phyloP scores from a whole-genome alignment of 2,797 vertebrate species.

The Pangasius krempfi region DNA sequence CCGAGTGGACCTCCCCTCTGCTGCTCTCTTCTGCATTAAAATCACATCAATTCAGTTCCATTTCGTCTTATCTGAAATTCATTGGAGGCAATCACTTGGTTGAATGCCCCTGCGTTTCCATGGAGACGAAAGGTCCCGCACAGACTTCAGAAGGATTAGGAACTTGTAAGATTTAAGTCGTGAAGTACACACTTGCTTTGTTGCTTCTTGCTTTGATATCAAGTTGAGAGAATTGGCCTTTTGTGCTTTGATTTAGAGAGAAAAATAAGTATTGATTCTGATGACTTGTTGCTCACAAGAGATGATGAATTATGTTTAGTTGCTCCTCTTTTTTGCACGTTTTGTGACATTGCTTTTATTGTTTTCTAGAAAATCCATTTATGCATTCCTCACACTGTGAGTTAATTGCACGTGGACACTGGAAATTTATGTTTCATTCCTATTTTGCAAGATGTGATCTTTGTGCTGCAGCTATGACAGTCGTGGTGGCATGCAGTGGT shows the following conservation, averaged over 20 bases:
- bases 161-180: slow-evolving; percentile 99
- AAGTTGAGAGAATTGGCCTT: slow-evolving; percentile 77
- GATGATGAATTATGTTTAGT: slow-evolving; percentile 79
- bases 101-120: slow-evolving; percentile 98
- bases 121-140: slow-evolving; percentile 98
- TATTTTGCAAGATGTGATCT: slow-evolving; percentile 64
- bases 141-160: slow-evolving; percentile 98
- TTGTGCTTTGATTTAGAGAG: slow-evolving; percentile 75
- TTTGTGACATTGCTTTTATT: slow-evolving; percentile 49
- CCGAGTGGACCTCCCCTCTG: slow-evolving; percentile 98
- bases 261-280: slow-evolving; percentile 71
- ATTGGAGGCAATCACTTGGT: slow-evolving; percentile 99
- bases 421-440: slow-evolving; percentile 69
- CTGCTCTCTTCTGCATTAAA: slow-evolving; percentile 99
- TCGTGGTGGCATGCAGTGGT: slow-evolving; percentile 69
- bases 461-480: slow-evolving; percentile 74
- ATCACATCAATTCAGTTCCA: slow-evolving; percentile 99
- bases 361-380: slow-evolving; percentile 62
- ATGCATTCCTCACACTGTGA: slow-evolving; percentile 67
- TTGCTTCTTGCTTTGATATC: slow-evolving; percentile 84
- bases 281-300: slow-evolving; percentile 69
- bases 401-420: slow-evolving; percentile 56
- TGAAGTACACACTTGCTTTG: slow-evolving; percentile 94
- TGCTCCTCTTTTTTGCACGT: slow-evolving; percentile 58
- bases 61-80: slow-evolving; percentile 99